These are phyloP conservation scores for Catocala nupta DNA, from an alignment of 2,888 invertebrate species.

Conservation along the genomic window DNA sequence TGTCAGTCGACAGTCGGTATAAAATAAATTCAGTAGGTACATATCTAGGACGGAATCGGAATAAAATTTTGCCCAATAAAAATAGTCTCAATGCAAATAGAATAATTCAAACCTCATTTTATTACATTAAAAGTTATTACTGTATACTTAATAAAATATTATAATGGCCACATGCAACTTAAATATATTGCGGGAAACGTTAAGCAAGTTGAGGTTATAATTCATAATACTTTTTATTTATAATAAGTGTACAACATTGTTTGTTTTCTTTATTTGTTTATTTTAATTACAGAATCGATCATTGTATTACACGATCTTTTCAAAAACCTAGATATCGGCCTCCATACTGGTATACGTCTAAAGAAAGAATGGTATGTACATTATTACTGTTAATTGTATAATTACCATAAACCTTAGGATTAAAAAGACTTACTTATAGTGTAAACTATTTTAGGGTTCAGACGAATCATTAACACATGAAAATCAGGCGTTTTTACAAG, in stretches of 20 bases:
- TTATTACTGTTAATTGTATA: neutral
- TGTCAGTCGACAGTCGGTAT: too few species aligned
- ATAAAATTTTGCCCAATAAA: too few species aligned
- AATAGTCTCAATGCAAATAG: too few species aligned
- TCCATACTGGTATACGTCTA: slow-evolving; percentile 91
- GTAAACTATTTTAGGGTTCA: slow-evolving; percentile 78
- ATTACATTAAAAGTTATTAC: too few species aligned
- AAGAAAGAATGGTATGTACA: slow-evolving; percentile 89
- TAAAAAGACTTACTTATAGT: neutral
- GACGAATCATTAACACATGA: slow-evolving; percentile 92
- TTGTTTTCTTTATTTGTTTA: slow-evolving; percentile 6
- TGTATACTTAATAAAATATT: neutral
- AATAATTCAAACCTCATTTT: too few species aligned
- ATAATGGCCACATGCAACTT: slow-evolving; percentile 66
- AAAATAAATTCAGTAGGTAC: too few species aligned
- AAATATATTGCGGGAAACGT: slow-evolving; percentile 63
- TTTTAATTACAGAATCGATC: slow-evolving; percentile 67
- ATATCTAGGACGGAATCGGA: too few species aligned
- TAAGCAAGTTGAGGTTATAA: slow-evolving; percentile 70
- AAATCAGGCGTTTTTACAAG: slow-evolving; percentile 93
- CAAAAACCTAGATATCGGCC: slow-evolving; percentile 88
- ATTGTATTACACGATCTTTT: slow-evolving; percentile 61
- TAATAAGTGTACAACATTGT: neutral
- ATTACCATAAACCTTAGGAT: neutral
- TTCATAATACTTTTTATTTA: neutral